Conservation (phyloP, 2,113 vertebrate genomes). For the Puffinus mauretanicus region DNA sequence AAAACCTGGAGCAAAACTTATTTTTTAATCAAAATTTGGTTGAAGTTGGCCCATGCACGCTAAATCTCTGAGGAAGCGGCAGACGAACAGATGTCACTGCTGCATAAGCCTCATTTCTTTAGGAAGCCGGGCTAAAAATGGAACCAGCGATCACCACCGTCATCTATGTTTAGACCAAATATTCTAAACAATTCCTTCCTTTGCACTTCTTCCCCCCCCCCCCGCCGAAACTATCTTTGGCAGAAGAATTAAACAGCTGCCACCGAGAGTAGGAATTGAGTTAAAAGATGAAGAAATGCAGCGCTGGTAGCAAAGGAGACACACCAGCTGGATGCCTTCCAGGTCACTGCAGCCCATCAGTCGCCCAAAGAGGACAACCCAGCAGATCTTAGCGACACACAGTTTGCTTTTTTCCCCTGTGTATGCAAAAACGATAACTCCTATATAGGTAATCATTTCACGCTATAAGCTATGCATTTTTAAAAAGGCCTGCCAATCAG, state of each 20-base stretch:
- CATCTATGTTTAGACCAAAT: slow-evolving; percentile 8
- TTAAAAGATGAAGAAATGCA: neutral
- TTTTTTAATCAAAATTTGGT: neutral
- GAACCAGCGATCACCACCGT: neutral
- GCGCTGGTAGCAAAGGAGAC: neutral
- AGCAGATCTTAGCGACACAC: neutral
- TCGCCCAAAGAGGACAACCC: neutral
- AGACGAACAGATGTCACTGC: neutral
- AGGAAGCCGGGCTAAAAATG: neutral
- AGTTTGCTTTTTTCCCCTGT: neutral
- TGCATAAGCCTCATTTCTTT: neutral
- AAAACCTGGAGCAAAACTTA: neutral
- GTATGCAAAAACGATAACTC: neutral
- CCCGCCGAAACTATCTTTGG: neutral
- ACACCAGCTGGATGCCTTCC: slow-evolving; percentile 31
- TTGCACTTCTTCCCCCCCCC: neutral
- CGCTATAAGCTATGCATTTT: neutral
- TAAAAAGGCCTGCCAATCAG: neutral
- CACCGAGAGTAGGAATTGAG: neutral
- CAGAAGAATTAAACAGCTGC: slow-evolving; percentile 38
- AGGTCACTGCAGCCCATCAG: neutral
- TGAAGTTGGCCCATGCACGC: neutral
- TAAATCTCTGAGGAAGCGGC: neutral
- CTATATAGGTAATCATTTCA: neutral
- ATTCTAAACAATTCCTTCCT: slow-evolving; percentile 9